Evolutionary conservation across 2,888 invertebrate genomes (phyloP), one percentile per base, ranked within the genome.

Genomic region (Dryobota labecula): DNA sequence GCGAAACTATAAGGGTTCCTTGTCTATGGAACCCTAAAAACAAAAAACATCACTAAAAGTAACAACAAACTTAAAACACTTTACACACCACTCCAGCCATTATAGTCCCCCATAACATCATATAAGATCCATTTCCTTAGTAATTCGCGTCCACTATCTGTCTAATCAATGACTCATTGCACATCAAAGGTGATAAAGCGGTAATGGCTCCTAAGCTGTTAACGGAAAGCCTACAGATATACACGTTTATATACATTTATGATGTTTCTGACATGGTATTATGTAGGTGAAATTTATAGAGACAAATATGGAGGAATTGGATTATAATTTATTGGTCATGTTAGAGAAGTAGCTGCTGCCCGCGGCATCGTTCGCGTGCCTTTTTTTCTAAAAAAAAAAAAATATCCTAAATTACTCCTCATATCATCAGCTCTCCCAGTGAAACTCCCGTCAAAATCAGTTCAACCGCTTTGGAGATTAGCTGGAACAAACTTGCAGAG

Each of bases 161-260:
- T 51, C 11, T 67, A 65, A 77, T 74, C 72, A 84, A 76, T 78
- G 64, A 73, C 76, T 72, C 68, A 67, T 72, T 53, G 65, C 67
- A 78, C 73, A 72, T 77, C 75, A 76, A 78, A 80, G 70, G 72
- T 62, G 72, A 84, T 84, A 78, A 80, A 69, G 41, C 60, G 58
- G n/a, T 82, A 76, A 83, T 83, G 67, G 77, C 72, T 60, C 45
- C 45, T 62, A 70, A 75, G 73, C 63, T 51, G 71, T 71, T 73
- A 70, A 69, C 74, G 60, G 70, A 71, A 66, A 70, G 66, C 73
- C 38, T 72, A 41, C 75, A 61, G 45, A 62, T 72, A 66, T 15
- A 30, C n/a, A 30, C 2, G 47, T 74, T 70, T 65, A 70, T 69
- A 41, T 20, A 41, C 9, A 41, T 72, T 66, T 69, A 71, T 69